Percentiles rank a stretch among this genome's conserved stretches.
phyloP scores from a whole-genome alignment of 2,888 invertebrate species.

The Geophilus truncorum region DNA sequence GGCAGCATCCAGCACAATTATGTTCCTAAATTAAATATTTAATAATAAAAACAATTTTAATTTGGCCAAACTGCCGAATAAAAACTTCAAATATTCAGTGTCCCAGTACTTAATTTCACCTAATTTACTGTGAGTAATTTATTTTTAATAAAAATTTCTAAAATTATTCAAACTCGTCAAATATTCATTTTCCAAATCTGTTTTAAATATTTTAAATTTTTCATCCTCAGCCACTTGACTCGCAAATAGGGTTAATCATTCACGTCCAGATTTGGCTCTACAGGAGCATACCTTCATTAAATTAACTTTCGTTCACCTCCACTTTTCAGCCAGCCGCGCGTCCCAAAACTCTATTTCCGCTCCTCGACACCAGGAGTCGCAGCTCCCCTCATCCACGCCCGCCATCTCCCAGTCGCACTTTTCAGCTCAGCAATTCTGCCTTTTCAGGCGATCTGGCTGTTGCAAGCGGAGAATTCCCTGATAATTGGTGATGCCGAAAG shows the following conservation, averaged over 20 bases:
- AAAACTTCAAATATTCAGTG: not conserved
- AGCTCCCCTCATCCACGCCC: not conserved
- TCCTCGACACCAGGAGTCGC: not conserved
- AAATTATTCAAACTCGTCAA: not conserved
- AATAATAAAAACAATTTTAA: not conserved
- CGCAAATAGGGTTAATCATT: not conserved
- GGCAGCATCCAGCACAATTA: not conserved
- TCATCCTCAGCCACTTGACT: not conserved
- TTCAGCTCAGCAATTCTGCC: not conserved
- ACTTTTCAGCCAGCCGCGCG: not conserved
- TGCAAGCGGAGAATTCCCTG: not conserved
- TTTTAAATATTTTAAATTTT: not conserved
- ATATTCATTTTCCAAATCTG: not conserved
- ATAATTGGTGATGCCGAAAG: not conserved
- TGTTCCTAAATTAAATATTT: not conserved
- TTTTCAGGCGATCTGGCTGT: not conserved
- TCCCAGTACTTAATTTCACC: too few relatives aligned
- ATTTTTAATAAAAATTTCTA: too few relatives aligned
- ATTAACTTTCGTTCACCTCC: not conserved
- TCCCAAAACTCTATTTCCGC: constrained; percentile 2
- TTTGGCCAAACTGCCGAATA: too few relatives aligned
- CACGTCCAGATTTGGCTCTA: not conserved
- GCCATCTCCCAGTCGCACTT: not conserved
- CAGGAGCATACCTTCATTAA: not conserved
- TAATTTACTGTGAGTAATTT: too few relatives aligned